Base-by-base conservation (phyloP, 1,140 invertebrate genomes). In the Hycleus cichorii region DNA sequence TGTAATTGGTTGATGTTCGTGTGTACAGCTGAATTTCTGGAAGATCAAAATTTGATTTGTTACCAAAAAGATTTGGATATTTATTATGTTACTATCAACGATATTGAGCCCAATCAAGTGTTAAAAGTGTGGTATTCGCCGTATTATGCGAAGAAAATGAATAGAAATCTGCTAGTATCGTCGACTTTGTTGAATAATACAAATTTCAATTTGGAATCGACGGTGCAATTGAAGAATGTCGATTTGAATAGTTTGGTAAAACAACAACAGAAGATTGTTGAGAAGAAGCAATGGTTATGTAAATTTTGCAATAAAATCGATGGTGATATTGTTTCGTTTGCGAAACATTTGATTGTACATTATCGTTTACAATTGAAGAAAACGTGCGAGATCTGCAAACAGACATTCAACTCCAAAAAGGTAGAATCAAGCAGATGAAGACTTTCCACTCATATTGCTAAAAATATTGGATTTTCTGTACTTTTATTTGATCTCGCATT, bases 1-100 rank as follows among this genome's bases (percentile, higher is more conserved):
- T 81, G 80, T 57, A 86, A 83, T 75, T 86, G 84, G 84, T 82
- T 86, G 81, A 78, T 78, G 59, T 81, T 82, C 64, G 77, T 86
- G 7, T 72, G 71, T 40, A 71, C 78, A 55, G 80, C 81, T 2
- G 70, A 65, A 27, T 66, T 68, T 48, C 47, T 70, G 26, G 64
- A 73, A 10, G 76, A 79, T 54, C 81, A 84, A 69, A 86, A 86
- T 75, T 71, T 85, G 39, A 78, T 86, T 45, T 84, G 83, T 54
- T 85, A 82, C 71, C 83, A 86, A 67, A 78, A 76, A 9, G 68
- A 74, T 39, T 74, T 81, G 55, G 32, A 32, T 32, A 82, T 86
- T 50, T 85, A 77, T 72, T 85, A 83, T 72, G 78, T 79, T 59
- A 74, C 77, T 3, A 77, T 79, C 49, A 77, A 75, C 43, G 72